Percentiles rank a stretch among this genome's conserved stretches.
Conservation (phyloP, 2,797 vertebrate genomes). For the Malacoctenus gilli region DNA sequence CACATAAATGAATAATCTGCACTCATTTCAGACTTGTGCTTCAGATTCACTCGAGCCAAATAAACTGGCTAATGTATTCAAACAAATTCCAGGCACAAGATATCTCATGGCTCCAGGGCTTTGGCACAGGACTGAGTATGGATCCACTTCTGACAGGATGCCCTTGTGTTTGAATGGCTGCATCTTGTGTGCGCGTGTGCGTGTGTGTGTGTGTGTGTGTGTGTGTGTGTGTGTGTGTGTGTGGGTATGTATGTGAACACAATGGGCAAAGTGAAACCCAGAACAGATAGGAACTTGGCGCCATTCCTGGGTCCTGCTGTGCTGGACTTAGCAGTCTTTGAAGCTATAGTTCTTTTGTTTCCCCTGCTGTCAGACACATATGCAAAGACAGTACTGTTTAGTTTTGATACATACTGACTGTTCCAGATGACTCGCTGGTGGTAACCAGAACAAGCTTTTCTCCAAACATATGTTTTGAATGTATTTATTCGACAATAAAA, state of each 20-base stretch:
- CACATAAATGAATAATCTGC: conserved; percentile 41
- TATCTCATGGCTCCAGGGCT: conserved; percentile 54
- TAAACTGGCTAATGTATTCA: conserved; percentile 49
- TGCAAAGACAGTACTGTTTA: conserved; percentile 9
- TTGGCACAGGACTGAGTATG: conserved; percentile 61
- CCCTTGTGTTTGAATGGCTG: conserved; percentile 31
- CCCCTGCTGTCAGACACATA: conserved; percentile 22
- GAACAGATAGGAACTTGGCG: conserved; percentile 56
- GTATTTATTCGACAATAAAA: conserved; percentile 5
- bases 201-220: conserved; percentile 10
- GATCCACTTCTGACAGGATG: conserved; percentile 66
- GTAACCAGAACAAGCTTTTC: not conserved
- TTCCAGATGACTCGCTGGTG: not conserved
- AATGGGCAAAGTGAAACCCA: conserved; percentile 31
- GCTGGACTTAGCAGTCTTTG: conserved; percentile 33
- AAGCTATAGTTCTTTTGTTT: conserved; percentile 19
- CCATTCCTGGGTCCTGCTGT: conserved; percentile 33
- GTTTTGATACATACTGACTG: conserved; percentile 14
- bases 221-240: conserved; percentile 19
- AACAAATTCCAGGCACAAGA: conserved; percentile 41
- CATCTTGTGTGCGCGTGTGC: conserved; percentile 1
- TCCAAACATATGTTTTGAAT: not conserved
- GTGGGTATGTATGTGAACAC: conserved; percentile 25
- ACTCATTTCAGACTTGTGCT: conserved; percentile 37
- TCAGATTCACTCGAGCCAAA: conserved; percentile 40